Evolutionary conservation across 2,797 vertebrate species (phyloP).

Genomic region (Hemibagrus guttatus): DNA sequence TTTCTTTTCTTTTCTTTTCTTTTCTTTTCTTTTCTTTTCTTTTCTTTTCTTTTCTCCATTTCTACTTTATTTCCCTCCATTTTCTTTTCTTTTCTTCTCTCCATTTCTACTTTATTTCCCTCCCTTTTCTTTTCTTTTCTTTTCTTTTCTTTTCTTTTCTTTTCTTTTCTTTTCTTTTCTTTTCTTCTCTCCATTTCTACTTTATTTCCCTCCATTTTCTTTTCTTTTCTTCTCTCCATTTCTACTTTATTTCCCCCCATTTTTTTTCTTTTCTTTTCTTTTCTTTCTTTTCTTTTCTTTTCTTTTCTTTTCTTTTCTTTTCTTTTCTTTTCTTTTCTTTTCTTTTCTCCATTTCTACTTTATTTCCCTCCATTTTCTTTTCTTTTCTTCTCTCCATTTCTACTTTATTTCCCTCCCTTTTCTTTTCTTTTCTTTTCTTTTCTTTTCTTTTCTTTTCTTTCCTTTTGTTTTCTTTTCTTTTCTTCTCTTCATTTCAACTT

Average conservation of each 20-base stretch:
- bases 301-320: background rate
- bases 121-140: background rate
- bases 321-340: background rate
- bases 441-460: background rate
- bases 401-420: background rate
- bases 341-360: background rate
- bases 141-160: background rate
- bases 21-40: background rate
- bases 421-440: background rate
- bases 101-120: background rate
- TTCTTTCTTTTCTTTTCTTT: no score
- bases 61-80: background rate
- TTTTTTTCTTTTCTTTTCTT: background rate
- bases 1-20: background rate
- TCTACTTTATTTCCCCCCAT: background rate
- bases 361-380: background rate
- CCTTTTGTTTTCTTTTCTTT: background rate
- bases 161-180: background rate
- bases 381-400: background rate
- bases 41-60: background rate
- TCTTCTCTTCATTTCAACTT: background rate
- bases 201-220: background rate
- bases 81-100: background rate
- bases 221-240: background rate
- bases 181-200: background rate